A percentile compares a stretch with the other conserved stretches of the same genome.
phyloP scores from a whole-genome alignment of 2,888 invertebrate species.

The Mellilla xanthometata region DNA sequence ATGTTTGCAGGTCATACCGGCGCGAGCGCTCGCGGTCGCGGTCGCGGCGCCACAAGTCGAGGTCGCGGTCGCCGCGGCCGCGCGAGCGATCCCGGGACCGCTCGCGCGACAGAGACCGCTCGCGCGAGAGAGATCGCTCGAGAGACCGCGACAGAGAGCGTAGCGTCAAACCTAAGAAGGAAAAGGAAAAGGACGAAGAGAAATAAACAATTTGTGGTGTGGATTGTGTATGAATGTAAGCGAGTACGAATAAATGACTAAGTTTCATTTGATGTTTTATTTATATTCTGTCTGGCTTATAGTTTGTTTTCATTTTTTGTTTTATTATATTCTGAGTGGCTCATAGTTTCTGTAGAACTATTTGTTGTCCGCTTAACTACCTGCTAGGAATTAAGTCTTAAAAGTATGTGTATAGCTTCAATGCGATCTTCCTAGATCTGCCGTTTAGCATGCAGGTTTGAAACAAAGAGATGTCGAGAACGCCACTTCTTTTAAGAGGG shows the following conservation, averaged over 20 bases:
- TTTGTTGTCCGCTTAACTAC: too few species aligned
- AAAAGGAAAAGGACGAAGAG: conserved; percentile 89
- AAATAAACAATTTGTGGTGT: conserved; percentile 50
- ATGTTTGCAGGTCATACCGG: conserved; percentile 80
- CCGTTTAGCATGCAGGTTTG: too few species aligned
- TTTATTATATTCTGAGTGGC: too few species aligned
- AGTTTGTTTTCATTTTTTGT: too few species aligned
- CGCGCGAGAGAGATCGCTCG: conserved; percentile 23
- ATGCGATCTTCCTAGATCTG: too few species aligned
- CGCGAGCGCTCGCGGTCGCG: conserved; percentile 86
- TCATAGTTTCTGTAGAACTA: too few species aligned
- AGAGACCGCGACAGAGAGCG: conserved; percentile 64
- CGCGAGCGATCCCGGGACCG: conserved; percentile 59
- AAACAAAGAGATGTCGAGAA: too few species aligned
- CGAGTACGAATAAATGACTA: conserved; percentile 24
- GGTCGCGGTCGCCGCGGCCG: conserved; percentile 86
- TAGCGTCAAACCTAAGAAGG: conserved; percentile 80
- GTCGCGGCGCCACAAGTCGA: conserved; percentile 86
- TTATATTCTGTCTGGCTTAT: background rate
- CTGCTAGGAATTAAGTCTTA: too few species aligned
- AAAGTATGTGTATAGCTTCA: too few species aligned
- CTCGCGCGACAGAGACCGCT: conserved; percentile 69
- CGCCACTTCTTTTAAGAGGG: too few species aligned
- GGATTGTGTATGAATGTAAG: conserved; percentile 14
- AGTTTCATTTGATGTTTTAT: conserved; percentile 8